phyloP scores from a whole-genome alignment of 2,888 invertebrate species.

The Tyria jacobaeae region DNA sequence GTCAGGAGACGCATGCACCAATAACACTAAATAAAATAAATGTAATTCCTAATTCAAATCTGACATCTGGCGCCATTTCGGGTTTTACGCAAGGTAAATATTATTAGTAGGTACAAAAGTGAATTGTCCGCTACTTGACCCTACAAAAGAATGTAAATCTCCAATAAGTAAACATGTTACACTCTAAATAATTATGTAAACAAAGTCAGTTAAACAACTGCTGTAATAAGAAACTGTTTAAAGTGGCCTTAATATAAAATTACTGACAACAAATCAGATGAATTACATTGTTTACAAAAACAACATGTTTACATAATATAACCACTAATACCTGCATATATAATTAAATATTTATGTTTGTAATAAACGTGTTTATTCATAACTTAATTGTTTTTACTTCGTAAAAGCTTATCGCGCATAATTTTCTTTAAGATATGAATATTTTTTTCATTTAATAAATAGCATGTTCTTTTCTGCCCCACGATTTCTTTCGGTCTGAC shows the following conservation, averaged over 20 bases:
- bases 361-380: conserved; percentile 12
- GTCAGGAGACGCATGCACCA: no score
- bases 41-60: no score
- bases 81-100: no score
- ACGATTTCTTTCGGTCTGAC: neutral
- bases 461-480: neutral
- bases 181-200: neutral
- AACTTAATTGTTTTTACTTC: conserved; percentile 8
- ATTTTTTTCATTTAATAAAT: neutral
- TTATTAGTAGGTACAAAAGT: no score
- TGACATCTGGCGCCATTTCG: no score
- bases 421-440: neutral
- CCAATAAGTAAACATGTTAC: neutral
- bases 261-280: neutral
- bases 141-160: neutral
- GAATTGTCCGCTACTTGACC: no score
- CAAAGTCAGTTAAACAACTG: neutral
- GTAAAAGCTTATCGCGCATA: neutral
- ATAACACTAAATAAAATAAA: no score
- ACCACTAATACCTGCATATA: conserved; percentile 4
- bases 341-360: neutral
- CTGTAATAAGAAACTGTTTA: neutral
- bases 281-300: conserved; percentile 8
- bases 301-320: conserved; percentile 1
- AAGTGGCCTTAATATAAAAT: neutral